Percentiles rank a stretch among this genome's conserved stretches.
These are phyloP conservation scores for Adelosebastes latens DNA, from an alignment of 2,797 vertebrate genomes.

Conservation along the genomic window DNA sequence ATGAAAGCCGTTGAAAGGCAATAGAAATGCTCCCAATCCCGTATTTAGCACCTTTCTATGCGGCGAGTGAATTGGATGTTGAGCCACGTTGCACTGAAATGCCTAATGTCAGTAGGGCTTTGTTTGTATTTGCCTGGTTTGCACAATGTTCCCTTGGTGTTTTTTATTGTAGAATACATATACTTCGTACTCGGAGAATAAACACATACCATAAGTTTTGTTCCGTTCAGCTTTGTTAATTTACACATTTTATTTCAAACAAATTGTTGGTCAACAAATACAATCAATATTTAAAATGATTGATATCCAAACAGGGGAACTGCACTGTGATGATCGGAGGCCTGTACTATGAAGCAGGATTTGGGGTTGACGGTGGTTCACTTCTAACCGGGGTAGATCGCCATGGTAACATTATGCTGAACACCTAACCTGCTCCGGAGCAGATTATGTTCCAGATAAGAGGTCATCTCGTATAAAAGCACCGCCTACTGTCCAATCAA, in stretches of 20 bases:
- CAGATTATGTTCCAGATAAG: too few species aligned
- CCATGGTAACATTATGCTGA: too few species aligned
- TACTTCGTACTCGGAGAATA: slow-evolving; percentile 66
- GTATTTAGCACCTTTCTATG: background rate
- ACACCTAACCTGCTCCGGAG: too few species aligned
- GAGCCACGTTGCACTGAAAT: slow-evolving; percentile 69
- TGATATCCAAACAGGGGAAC: background rate
- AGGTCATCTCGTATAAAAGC: too few species aligned
- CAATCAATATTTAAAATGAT: slow-evolving; percentile 28
- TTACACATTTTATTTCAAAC: slow-evolving; percentile 48
- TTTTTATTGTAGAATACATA: slow-evolving; percentile 54
- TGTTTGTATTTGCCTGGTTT: slow-evolving; percentile 72
- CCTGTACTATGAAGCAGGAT: too few species aligned
- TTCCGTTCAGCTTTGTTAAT: slow-evolving; percentile 24
- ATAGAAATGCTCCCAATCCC: too few species aligned
- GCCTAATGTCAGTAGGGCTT: slow-evolving; percentile 48
- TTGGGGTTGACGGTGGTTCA: too few species aligned
- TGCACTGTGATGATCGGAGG: background rate
- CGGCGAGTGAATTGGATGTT: background rate
- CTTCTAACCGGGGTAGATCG: too few species aligned
- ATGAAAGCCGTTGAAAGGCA: too few species aligned
- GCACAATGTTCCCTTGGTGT: slow-evolving; percentile 64
- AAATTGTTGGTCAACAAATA: slow-evolving; percentile 29
- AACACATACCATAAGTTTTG: slow-evolving; percentile 18
- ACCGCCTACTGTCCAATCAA: too few species aligned